Evolutionary conservation across 2,113 vertebrate species (phyloP).

Genomic region (Anguilla japonica): DNA sequence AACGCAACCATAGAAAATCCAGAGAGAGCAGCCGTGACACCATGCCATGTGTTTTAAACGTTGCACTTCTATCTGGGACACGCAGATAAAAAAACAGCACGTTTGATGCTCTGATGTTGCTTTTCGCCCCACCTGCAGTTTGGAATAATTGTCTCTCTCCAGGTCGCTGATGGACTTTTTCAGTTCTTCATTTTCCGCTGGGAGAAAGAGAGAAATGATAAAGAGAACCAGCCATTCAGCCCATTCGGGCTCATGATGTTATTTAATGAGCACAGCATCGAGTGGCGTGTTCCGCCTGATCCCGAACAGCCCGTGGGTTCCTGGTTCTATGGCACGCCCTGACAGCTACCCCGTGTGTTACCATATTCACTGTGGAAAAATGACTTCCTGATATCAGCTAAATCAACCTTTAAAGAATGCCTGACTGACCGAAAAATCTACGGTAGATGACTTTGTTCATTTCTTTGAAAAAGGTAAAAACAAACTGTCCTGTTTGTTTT

Average conservation of each 20-base stretch:
- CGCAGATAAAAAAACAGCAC: no score
- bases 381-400: not conserved
- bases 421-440: no score
- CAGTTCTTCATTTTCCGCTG: conserved; percentile 65
- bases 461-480: no score
- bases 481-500: no score
- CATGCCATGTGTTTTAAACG: not conserved
- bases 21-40: not conserved
- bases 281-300: no score
- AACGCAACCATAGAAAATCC: no score
- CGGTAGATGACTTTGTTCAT: no score
- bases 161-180: conserved; percentile 43
- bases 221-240: not conserved
- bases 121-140: conserved; percentile 49
- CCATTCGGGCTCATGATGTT: not conserved
- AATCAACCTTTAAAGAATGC: not conserved
- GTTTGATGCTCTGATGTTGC: not conserved
- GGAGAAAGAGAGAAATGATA: conserved; percentile 14
- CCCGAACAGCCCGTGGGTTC: no score
- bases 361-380: no score
- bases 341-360: no score
- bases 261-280: no score
- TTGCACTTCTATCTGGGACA: not conserved
- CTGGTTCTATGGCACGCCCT: no score
- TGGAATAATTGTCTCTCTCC: conserved; percentile 50